Conservation (phyloP, 1,140 invertebrate genomes). For the Coptotermes formosanus region DNA sequence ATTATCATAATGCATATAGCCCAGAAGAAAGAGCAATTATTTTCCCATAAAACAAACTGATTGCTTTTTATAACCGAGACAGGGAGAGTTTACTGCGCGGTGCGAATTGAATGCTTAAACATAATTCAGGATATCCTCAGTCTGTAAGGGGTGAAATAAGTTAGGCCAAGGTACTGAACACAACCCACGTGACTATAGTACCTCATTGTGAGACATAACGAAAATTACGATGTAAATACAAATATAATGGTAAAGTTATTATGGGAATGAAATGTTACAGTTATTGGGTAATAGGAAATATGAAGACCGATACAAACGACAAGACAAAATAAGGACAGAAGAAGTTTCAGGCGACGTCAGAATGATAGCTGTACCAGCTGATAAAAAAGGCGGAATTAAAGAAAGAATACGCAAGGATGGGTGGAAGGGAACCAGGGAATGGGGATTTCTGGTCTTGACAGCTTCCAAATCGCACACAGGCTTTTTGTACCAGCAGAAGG, state of each 20-base stretch:
- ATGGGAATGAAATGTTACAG: slow-evolving; percentile 23
- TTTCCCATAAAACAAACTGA: too few species aligned
- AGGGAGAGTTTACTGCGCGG: too few species aligned
- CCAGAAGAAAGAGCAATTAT: too few species aligned
- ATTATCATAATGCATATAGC: too few species aligned
- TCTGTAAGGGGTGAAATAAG: too few species aligned
- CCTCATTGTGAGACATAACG: too few species aligned
- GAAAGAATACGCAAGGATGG: slow-evolving; percentile 31
- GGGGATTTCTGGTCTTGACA: slow-evolving; percentile 32
- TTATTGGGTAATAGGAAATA: background rate
- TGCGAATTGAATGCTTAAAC: too few species aligned
- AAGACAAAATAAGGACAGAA: slow-evolving; percentile 2
- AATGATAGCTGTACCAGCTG: slow-evolving; percentile 28
- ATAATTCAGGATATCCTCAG: too few species aligned
- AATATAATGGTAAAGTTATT: background rate
- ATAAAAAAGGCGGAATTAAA: slow-evolving; percentile 33
- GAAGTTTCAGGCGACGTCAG: background rate
- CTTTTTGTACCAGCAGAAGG: background rate
- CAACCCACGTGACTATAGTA: too few species aligned
- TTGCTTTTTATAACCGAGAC: too few species aligned
- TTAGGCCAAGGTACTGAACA: too few species aligned
- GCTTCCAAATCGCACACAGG: slow-evolving; percentile 32
- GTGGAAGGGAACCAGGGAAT: slow-evolving; percentile 23
- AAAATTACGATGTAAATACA: background rate
- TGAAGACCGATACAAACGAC: background rate